Evolutionary conservation across 2,113 vertebrate species (phyloP).

Genomic region (Nestor notabilis): DNA sequence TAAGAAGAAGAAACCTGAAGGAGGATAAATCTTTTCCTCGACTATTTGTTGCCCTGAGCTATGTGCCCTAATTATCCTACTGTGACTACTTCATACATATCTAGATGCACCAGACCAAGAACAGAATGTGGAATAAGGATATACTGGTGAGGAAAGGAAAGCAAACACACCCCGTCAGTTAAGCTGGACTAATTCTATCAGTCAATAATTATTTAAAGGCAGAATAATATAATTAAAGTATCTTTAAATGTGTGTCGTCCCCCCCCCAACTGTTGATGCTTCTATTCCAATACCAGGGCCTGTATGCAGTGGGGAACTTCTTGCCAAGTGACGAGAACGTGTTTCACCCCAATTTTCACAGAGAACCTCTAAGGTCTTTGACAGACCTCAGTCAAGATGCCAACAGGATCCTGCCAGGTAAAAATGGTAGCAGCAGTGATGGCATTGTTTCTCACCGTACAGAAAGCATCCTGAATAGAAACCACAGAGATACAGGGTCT

Average conservation of each 20-base stretch:
- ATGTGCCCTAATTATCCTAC: background rate
- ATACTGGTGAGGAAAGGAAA: background rate
- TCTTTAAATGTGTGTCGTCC: background rate
- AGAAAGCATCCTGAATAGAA: conserved; percentile 87
- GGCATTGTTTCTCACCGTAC: conserved; percentile 81
- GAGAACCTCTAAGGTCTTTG: conserved; percentile 82
- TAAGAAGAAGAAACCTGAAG: background rate
- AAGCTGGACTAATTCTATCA: background rate
- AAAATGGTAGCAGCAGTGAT: conserved; percentile 79
- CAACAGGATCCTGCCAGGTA: conserved; percentile 86
- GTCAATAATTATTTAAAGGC: background rate
- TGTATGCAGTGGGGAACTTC: conserved; percentile 96
- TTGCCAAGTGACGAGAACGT: conserved; percentile 85
- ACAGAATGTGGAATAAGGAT: background rate
- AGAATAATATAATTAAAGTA: background rate
- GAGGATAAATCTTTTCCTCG: background rate
- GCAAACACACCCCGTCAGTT: background rate
- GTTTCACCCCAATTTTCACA: conserved; percentile 68
- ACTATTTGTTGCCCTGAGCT: background rate
- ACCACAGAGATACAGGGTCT: conserved; percentile 80
- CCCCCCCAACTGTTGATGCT: background rate
- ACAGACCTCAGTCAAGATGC: conserved; percentile 89
- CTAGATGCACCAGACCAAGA: background rate
- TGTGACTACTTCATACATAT: background rate
- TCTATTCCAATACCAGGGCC: conserved; percentile 79